Base-by-base conservation (phyloP, 2,888 invertebrate genomes). In the Eristalis arbustorum region DNA sequence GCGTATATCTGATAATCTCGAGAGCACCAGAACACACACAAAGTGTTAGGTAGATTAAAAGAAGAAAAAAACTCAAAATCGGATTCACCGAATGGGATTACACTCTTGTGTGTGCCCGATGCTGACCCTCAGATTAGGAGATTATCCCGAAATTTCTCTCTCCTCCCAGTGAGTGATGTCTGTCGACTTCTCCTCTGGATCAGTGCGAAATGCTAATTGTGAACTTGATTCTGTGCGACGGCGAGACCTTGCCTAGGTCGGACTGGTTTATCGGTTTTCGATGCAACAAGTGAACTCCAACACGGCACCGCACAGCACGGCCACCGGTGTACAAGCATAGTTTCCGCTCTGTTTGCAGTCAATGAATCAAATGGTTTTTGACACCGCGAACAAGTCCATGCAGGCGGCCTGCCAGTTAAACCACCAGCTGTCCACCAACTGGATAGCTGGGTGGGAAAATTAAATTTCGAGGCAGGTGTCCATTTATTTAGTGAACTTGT, bases 311-410 rank as follows among this genome's bases (percentile, higher is more conserved):
- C n/a, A n/a, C n/a, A n/a, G n/a, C 57, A 49, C 22, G 64, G 72
- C 18, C 42, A 63, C 34, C 28, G 42, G 64, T 14, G 31, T 64
- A 59, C 25, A 59, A 4, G 22, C 37, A 77, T 73, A 82, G 67
- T 87, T 83, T 83, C 78, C 79, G 83, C 82, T 87, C 87, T 87
- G 83, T 75, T 87, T 87, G 79, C 75, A 83, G 72, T 79, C 78
- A 75, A 83, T 87, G 87, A 87, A 87, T 87, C 87, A 87, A 87
- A 87, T 87, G 72, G n/a, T 79, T 87, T 87, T 87, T 87, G 87
- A 87, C 87, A 87, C 67, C 31, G 13, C 40, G 31, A 78, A 83
- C 78, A 71, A 74, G 85, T 85, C 67, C 56, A 64, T 49, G 56
- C 10, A 14, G 8, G 11, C 10, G 23, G 57, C 57, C 57, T 57